Base-by-base conservation (phyloP, 2,888 invertebrate species). In the Coleophora flavipennella region DNA sequence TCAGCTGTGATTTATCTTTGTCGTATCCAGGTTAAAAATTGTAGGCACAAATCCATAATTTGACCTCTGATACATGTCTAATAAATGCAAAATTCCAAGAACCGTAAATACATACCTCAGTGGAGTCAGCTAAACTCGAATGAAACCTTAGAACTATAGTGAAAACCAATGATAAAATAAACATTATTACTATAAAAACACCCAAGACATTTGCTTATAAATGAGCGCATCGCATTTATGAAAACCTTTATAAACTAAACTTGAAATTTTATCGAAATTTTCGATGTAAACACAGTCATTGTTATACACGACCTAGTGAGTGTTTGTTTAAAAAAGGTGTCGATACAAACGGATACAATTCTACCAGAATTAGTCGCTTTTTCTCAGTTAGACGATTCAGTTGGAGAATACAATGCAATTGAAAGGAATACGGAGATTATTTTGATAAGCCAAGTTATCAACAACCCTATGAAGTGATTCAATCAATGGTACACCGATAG, bases 101-200 rank as follows among this genome's bases (percentile, higher is more conserved):
- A 14, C 13, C 13, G 8, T 6, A 9, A 34, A 31, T 31, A 38
- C 35, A 35, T 42, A 50, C 50, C 41, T 49, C 44, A 9, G 13
- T 31, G 2, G 46, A 43, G 25, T 50, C 50, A 3, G 48, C 34
- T 34, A 3, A 43, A 8, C 44, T 40, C 8, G 35, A 13, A 12
- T 32, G 33, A 12, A 39, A 43, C 37, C 34, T 34, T 2, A 40
- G 31, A 20, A 42, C n/a, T 26, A 47, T 28, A 38, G 42, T 40
- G 13, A 51, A 29, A 33, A 49, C 7, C 11, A 50, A 13, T 32
- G 51, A 31, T 12, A 40, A 35, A 40, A 45, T 38, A 29, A 49
- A 40, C 50, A 53, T 50, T 41, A 44, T 42, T 38, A 27, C 38
- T 39, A 26, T 27, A 39, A 35, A 3, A 20, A 37, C 39, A 35